These are phyloP conservation scores for Phalacrocorax carbo DNA, from an alignment of 2,113 vertebrate species.

Conservation along the genomic window DNA sequence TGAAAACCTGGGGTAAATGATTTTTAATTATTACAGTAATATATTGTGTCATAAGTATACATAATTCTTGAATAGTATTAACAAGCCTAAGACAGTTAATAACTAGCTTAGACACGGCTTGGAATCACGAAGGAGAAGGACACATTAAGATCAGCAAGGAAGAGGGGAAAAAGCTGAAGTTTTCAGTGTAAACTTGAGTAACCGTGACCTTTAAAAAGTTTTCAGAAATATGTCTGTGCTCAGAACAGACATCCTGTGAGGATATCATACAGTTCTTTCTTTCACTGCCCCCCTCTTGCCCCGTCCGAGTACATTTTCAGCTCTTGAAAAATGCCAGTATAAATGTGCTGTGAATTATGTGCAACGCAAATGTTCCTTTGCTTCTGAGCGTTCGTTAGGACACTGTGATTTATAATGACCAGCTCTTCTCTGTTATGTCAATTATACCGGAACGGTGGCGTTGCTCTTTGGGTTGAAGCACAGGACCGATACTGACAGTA, in stretches of 20 bases:
- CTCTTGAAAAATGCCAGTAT: slow-evolving; percentile 39
- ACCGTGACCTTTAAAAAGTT: slow-evolving; percentile 27
- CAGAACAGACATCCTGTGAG: not conserved
- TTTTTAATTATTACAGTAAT: not conserved
- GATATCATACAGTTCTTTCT: not conserved
- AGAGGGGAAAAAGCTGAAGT: not conserved
- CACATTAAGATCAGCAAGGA: not conserved
- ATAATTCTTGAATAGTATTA: not conserved
- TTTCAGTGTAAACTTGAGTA: not conserved
- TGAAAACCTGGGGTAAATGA: not conserved
- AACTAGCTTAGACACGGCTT: not conserved
- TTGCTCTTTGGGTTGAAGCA: slow-evolving; percentile 7
- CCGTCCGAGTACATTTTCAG: not conserved
- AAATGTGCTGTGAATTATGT: slow-evolving; percentile 44
- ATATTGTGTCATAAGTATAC: not conserved
- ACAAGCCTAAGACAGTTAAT: not conserved
- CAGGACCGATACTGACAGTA: not conserved
- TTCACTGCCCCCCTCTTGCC: slow-evolving; percentile 7
- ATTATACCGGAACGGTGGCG: slow-evolving; percentile 18
- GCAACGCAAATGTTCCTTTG: slow-evolving; percentile 31
- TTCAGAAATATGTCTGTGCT: not conserved
- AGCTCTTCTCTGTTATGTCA: not conserved
- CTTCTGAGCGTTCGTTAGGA: slow-evolving; percentile 47
- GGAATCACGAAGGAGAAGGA: not conserved
- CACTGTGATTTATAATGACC: slow-evolving; percentile 41